Evolutionary conservation across 2,113 vertebrate genomes (phyloP).

Genomic region (Thalassoma bifasciatum): DNA sequence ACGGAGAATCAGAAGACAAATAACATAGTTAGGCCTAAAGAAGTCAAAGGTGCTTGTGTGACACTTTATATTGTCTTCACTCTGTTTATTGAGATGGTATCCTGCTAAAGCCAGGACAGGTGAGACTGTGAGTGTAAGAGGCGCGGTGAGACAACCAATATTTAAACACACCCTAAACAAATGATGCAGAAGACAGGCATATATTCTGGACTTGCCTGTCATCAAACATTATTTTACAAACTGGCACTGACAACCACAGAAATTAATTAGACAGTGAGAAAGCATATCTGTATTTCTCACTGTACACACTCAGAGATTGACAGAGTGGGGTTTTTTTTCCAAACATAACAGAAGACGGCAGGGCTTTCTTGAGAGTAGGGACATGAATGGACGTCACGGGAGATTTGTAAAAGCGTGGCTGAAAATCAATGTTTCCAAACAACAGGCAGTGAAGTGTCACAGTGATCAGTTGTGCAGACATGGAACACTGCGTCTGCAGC

Average conservation of each 20-base stretch:
- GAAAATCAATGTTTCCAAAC: conserved; percentile 62
- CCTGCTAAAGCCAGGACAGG: conserved; percentile 55
- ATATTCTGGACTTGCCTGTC: neutral
- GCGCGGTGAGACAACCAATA: conserved; percentile 60
- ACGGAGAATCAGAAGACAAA: conserved; percentile 10
- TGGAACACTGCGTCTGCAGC: conserved; percentile 36
- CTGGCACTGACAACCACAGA: neutral
- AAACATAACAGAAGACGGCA: conserved; percentile 7
- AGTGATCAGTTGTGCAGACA: conserved; percentile 37
- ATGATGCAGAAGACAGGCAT: conserved; percentile 32
- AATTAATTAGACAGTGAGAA: neutral
- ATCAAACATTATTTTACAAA: conserved; percentile 30
- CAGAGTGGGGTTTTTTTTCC: neutral
- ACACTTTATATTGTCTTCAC: neutral
- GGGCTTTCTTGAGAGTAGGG: conserved; percentile 20
- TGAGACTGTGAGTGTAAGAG: conserved; percentile 75
- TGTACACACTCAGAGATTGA: neutral
- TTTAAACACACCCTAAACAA: conserved; percentile 82
- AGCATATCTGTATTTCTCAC: neutral
- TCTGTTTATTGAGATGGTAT: conserved; percentile 52
- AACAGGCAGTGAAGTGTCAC: conserved; percentile 47
- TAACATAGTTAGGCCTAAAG: neutral
- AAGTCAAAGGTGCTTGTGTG: neutral
- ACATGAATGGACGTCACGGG: conserved; percentile 48
- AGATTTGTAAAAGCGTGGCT: conserved; percentile 35